Base-by-base conservation (phyloP, 2,113 vertebrate species). In the Tetraodon nigroviridis region DNA sequence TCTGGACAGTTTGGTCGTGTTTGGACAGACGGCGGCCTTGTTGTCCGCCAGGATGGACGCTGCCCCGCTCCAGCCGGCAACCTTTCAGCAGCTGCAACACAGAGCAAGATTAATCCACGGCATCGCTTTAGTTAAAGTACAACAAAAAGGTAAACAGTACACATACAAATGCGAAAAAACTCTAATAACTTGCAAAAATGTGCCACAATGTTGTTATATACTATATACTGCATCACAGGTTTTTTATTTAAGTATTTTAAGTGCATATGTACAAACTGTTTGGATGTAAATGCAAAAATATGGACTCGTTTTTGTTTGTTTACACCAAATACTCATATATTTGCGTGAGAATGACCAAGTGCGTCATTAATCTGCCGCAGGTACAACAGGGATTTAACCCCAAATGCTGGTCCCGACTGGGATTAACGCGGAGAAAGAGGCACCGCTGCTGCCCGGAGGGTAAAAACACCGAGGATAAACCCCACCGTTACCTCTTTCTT, bases 81-180 rank as follows among this genome's bases (percentile, higher is more conserved):
- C 90, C 87, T 87, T 94, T 95, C 51, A 94, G 86, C 80, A 93
- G 87, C 94, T 98, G 40, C 61, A 32, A 68, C 89, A 90, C 78
- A 72, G 22, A 72, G 69, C 85, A 17, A n/a, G 2, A 2, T 17
- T 55, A 12, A 44, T 51, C 18, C 55, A 18, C 50, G 16, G 5
- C 44, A 21, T 27, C 24, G 3, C 24, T 27, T 6, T 27, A n/a
- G 24, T 27, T 27, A 27, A 27, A 27, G 14, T 27, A 17, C 11
- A 10, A 44, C 42, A 44, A 12, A 12, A 44, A 44, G 13, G 42
- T 44, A 16, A 44, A 14, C 42, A 37, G 11, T 37, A 37, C 4
- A 37, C 32, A 37, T 27, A 27, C 24, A 27, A 27, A 27, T 27
- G 10, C 2, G 1, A 37, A 37, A 27, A 6, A 37, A 37, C 10